Evolutionary conservation across 2,888 invertebrate species (phyloP).

Genomic region (Pherbina coryleti): DNA sequence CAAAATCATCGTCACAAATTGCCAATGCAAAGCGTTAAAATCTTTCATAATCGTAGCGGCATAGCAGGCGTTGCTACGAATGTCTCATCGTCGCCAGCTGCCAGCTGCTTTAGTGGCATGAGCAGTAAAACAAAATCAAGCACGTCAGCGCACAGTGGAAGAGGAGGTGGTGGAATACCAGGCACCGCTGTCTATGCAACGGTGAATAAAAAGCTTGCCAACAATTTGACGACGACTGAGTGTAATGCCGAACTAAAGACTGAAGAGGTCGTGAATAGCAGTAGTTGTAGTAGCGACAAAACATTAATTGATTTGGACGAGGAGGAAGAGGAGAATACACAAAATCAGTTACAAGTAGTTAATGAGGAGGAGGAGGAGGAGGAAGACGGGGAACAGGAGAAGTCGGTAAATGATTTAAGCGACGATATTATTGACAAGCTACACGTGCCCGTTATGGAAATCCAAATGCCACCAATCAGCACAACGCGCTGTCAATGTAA

Average conservation of each 20-base stretch:
- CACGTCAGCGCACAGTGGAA: no score
- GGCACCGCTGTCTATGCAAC: conserved; percentile 58
- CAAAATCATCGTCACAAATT: conserved; percentile 63
- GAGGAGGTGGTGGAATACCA: background rate
- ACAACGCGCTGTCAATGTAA: conserved; percentile 36
- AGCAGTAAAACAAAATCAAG: conserved; percentile 31
- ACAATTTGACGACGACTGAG: conserved; percentile 42
- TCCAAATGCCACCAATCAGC: background rate
- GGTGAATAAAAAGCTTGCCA: conserved; percentile 58
- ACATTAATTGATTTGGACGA: conserved; percentile 6
- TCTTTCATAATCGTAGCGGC: conserved; percentile 64
- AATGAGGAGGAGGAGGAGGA: background rate
- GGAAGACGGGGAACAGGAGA: background rate
- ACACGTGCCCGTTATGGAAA: conserved; percentile 38
- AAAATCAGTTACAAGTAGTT: conserved; percentile 15
- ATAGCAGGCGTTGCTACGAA: conserved; percentile 21
- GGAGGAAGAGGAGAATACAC: background rate
- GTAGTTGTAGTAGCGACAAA: background rate
- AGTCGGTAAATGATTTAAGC: background rate
- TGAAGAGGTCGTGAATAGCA: conserved; percentile 34
- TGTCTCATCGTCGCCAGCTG: background rate
- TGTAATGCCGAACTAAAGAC: conserved; percentile 30
- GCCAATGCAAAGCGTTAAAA: conserved; percentile 66
- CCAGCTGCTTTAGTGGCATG: conserved; percentile 36
- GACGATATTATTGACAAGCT: conserved; percentile 30